Evolutionary conservation across 1,140 invertebrate species (phyloP).

Genomic region (Asobara japonica): DNA sequence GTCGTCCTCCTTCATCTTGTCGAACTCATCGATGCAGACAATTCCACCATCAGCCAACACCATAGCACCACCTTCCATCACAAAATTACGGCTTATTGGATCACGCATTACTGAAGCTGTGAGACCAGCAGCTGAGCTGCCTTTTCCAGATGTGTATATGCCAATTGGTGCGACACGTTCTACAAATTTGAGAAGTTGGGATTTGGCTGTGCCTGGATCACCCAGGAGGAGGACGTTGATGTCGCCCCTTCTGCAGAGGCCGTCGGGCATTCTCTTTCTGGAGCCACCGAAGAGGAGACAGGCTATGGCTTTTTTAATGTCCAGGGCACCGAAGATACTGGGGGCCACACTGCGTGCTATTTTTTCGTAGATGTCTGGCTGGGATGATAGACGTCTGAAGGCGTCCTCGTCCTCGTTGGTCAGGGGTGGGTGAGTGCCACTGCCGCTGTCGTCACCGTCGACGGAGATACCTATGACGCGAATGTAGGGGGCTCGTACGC

Average conservation of each 20-base stretch:
- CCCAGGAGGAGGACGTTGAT: slow-evolving; percentile 96
- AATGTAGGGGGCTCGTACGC: slow-evolving; percentile 93
- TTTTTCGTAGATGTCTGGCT: slow-evolving; percentile 89
- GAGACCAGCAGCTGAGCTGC: slow-evolving; percentile 97
- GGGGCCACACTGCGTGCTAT: slow-evolving; percentile 94
- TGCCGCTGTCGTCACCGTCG: slow-evolving; percentile 73
- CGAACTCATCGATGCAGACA: slow-evolving; percentile 99
- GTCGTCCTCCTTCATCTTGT: slow-evolving; percentile 99
- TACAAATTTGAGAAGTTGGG: slow-evolving; percentile 97
- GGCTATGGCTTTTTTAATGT: slow-evolving; percentile 98
- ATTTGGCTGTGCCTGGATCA: slow-evolving; percentile 99
- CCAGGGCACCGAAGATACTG: slow-evolving; percentile 93
- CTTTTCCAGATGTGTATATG: slow-evolving; percentile 99
- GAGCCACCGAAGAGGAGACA: slow-evolving; percentile 95
- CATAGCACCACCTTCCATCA: slow-evolving; percentile 99
- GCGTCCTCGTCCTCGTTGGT: slow-evolving; percentile 91
- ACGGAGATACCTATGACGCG: slow-evolving; percentile 92
- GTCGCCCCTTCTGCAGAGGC: slow-evolving; percentile 93
- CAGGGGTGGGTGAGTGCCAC: slow-evolving; percentile 71
- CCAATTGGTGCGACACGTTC: slow-evolving; percentile 95
- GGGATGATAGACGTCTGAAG: slow-evolving; percentile 86
- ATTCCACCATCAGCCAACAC: slow-evolving; percentile 99
- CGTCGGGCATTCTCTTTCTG: slow-evolving; percentile 92
- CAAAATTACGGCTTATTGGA: slow-evolving; percentile 91
- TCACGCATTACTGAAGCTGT: slow-evolving; percentile 98